Evolutionary conservation across 2,113 vertebrate species (phyloP).

Genomic region (Condylura cristata): DNA sequence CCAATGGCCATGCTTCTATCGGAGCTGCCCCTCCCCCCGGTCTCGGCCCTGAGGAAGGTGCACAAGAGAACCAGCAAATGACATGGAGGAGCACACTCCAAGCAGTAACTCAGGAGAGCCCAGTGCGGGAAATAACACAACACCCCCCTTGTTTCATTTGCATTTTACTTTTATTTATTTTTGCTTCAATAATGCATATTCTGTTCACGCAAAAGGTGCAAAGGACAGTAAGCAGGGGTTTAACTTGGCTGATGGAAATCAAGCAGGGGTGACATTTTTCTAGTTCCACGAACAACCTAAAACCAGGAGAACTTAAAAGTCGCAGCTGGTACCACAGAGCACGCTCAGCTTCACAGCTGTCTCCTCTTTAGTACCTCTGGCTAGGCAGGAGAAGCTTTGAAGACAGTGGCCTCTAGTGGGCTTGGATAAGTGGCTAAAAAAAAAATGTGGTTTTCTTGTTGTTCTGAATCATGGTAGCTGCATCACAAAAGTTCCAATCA

Average conservation of each 20-base stretch:
- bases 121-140: slow-evolving; percentile 87
- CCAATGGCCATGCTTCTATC: slow-evolving; percentile 55
- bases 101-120: slow-evolving; percentile 77
- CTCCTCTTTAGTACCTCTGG: slow-evolving; percentile 64
- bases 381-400: slow-evolving; percentile 76
- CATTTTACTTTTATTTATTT: slow-evolving; percentile 89
- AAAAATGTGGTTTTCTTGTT: not conserved
- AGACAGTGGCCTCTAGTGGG: slow-evolving; percentile 79
- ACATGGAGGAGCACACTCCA: slow-evolving; percentile 77
- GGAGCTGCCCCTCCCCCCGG: not conserved
- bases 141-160: slow-evolving; percentile 82
- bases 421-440: slow-evolving; percentile 69
- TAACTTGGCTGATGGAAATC: slow-evolving; percentile 85
- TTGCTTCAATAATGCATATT: slow-evolving; percentile 90
- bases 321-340: slow-evolving; percentile 82
- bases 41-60: slow-evolving; percentile 61
- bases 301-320: slow-evolving; percentile 83
- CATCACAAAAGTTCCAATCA: slow-evolving; percentile 85
- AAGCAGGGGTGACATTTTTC: slow-evolving; percentile 87
- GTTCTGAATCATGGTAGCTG: slow-evolving; percentile 79
- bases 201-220: slow-evolving; percentile 88
- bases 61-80: slow-evolving; percentile 74
- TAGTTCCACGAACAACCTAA: slow-evolving; percentile 81
- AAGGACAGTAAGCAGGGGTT: slow-evolving; percentile 84
- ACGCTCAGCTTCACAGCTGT: slow-evolving; percentile 73